Base-by-base conservation (phyloP, 2,797 vertebrate species). In the Tamandua tetradactyla region DNA sequence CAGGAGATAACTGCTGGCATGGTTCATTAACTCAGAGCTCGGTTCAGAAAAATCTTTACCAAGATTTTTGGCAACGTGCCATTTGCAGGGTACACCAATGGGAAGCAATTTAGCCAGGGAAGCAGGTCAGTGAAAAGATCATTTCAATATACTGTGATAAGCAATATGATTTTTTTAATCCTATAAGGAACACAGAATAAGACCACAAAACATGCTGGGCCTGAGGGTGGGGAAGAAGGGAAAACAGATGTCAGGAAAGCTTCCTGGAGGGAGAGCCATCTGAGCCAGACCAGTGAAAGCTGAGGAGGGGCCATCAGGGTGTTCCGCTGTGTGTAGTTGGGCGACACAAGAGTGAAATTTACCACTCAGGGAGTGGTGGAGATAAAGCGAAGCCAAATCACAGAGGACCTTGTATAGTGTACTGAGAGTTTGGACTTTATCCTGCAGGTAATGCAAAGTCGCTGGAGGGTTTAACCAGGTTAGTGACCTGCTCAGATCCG, bases 361-460 rank as follows among this genome's bases (percentile, higher is more conserved):
- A 91, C 61, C 40, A 62, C 40, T 66, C 11, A 20, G 85, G 81
- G 74, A 88, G n/a, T 57, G 37, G 52, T 40, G 17, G 74, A 80
- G 80, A 87, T 81, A 62, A 86, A 37, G 61, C 92, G 71, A 7
- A 91, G 64, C 79, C 69, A 92, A 87, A 27, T 74, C 40, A 62
- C 61, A 86, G 74, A 68, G 72, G 47, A 27, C 22, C 59, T 11
- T 87, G 35, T 14, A 44, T 23, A 57, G 42, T 6, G 22, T 71
- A 35, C 13, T 55, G 27, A 81, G 40, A 17, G 30, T 52, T 71
- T 95, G 85, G 74, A 94, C 91, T 97, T 95, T 82, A 85, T 68
- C 76, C 80, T 74, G 57, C 9, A 87, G 42, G 72, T 52, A 92
- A 78, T 13, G 15, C 23, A 87, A 83, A 78, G 72, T 66, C 47